phyloP scores from a whole-genome alignment of 2,888 invertebrate genomes.

The Orthosia cruda region DNA sequence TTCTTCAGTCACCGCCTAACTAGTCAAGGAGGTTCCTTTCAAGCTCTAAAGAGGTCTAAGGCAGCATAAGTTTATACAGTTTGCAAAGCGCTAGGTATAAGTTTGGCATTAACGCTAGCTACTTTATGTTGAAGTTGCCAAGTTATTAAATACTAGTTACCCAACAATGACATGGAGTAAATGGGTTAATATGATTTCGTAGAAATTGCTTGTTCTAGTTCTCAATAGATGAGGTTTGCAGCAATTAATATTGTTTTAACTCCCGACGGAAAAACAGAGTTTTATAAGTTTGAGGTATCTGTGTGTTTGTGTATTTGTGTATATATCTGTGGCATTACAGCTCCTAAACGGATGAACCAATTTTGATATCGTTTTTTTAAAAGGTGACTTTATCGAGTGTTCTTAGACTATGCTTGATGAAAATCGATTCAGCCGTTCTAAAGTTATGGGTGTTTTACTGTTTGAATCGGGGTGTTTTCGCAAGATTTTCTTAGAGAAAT shows the following conservation, averaged over 20 bases:
- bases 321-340: no score
- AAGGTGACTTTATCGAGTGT: no score
- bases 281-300: no score
- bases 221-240: conserved; percentile 10
- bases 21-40: conserved; percentile 22
- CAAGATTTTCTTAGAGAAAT: no score
- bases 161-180: conserved; percentile 51
- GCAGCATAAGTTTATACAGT: conserved; percentile 46
- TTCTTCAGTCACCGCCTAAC: conserved; percentile 8
- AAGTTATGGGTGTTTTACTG: no score
- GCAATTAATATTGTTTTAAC: neutral
- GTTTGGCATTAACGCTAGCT: conserved; percentile 46
- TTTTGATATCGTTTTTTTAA: no score
- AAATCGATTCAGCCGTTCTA: no score
- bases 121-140: conserved; percentile 53
- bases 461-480: no score
- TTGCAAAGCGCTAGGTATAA: conserved; percentile 31
- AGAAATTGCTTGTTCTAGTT: conserved; percentile 25
- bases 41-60: conserved; percentile 43
- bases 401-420: no score
- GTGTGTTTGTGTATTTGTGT: no score
- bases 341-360: no score
- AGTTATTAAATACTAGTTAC: conserved; percentile 61
- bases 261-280: no score
- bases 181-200: conserved; percentile 47